phyloP scores from a whole-genome alignment of 2,888 invertebrate genomes.

The Auanema freiburgensis region DNA sequence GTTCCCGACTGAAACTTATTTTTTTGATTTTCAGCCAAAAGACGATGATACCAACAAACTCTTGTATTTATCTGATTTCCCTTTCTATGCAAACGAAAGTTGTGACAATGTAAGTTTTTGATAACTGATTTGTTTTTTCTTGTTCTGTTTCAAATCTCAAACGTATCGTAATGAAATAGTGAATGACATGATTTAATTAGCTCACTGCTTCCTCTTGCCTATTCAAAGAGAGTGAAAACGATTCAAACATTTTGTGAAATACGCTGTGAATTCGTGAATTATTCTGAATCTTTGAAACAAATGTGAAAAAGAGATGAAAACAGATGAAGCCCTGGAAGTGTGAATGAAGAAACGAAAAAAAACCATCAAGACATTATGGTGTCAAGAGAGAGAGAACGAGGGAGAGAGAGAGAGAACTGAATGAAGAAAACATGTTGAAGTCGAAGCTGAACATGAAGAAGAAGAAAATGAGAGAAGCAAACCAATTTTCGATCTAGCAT shows the following conservation, averaged over 20 bases:
- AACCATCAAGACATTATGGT: too few relatives aligned
- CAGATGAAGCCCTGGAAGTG: too few relatives aligned
- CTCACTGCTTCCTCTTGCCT: background rate
- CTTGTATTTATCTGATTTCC: slow-evolving; percentile 44
- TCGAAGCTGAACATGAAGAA: too few relatives aligned
- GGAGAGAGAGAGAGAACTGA: too few relatives aligned
- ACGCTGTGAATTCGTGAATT: background rate
- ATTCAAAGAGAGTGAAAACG: background rate
- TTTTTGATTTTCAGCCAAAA: slow-evolving; percentile 47
- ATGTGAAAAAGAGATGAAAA: too few relatives aligned
- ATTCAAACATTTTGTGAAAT: background rate
- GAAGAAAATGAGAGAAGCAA: too few relatives aligned
- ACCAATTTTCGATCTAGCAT: too few relatives aligned
- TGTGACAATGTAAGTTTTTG: slow-evolving; percentile 41
- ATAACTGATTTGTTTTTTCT: background rate
- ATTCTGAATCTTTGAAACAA: background rate
- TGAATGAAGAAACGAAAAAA: too few relatives aligned
- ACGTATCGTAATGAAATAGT: background rate
- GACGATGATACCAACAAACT: slow-evolving; percentile 39
- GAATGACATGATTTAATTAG: background rate
- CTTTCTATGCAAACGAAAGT: slow-evolving; percentile 45
- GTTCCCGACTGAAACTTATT: too few relatives aligned
- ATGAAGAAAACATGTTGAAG: too few relatives aligned
- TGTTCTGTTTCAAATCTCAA: too few relatives aligned
- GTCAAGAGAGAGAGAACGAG: too few relatives aligned